phyloP scores from a whole-genome alignment of 2,113 vertebrate species.

The Zosterops borbonicus region DNA sequence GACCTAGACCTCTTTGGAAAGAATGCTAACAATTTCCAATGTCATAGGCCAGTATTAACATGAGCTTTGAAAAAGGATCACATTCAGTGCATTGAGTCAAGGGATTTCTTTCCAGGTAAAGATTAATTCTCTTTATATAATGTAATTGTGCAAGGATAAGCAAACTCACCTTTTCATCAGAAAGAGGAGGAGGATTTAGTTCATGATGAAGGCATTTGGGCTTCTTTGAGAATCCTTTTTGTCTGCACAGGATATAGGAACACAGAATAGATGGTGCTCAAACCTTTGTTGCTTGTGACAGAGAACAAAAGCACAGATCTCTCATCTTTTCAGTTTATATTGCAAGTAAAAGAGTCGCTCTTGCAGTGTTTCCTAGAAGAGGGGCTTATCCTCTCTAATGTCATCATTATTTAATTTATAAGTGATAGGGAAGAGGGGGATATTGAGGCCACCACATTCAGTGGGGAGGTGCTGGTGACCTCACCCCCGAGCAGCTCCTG shows the following conservation, averaged over 20 bases:
- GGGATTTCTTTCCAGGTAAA: background rate
- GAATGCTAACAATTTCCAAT: slow-evolving; percentile 4
- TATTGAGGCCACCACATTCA: accelerated
- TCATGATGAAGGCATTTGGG: background rate
- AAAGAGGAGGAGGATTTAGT: background rate
- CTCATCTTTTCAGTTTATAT: background rate
- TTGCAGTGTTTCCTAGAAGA: background rate
- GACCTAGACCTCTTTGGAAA: background rate
- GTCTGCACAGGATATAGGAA: background rate
- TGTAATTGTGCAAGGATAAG: background rate
- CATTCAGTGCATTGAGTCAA: background rate
- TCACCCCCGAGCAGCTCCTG: accelerated
- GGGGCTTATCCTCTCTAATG: background rate
- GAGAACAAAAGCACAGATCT: background rate
- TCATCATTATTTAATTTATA: background rate
- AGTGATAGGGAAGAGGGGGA: background rate
- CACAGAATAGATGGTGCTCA: background rate
- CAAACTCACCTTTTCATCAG: background rate
- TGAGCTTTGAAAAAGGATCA: background rate
- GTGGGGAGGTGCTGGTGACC: background rate
- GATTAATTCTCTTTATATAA: background rate
- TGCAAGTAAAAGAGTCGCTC: background rate
- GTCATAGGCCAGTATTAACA: background rate
- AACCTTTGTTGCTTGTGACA: background rate
- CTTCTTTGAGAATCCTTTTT: background rate